Conservation (phyloP, 2,113 vertebrate species). For the Trichomycterus rosablanca region DNA sequence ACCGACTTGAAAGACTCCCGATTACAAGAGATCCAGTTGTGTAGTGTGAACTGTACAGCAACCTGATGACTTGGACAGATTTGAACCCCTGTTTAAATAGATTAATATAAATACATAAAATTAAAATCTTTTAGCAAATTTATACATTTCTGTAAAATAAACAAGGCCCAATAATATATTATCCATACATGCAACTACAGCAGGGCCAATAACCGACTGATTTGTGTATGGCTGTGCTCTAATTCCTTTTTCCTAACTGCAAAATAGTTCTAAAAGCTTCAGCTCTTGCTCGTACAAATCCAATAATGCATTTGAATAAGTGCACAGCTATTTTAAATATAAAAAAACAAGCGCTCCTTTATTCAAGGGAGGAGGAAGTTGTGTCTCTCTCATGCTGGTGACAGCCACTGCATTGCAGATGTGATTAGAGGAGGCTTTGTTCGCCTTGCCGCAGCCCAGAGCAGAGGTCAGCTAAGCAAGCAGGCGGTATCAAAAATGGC, state of each 20-base stretch:
- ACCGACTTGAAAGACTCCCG: too few species aligned
- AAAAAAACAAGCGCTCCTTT: slow-evolving; percentile 3
- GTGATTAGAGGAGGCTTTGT: slow-evolving; percentile 44
- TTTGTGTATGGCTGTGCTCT: too few species aligned
- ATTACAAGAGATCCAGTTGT: too few species aligned
- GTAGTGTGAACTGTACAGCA: too few species aligned
- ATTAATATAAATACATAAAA: too few species aligned
- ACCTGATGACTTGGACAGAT: too few species aligned
- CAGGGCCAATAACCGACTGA: neutral
- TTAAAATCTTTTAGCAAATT: too few species aligned
- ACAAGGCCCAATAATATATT: too few species aligned
- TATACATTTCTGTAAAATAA: too few species aligned
- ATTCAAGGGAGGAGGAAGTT: slow-evolving; percentile 3
- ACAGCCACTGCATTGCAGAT: slow-evolving; percentile 55
- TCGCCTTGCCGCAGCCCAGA: slow-evolving; percentile 25
- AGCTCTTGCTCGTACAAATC: neutral
- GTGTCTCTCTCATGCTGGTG: slow-evolving; percentile 21
- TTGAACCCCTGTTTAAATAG: too few species aligned
- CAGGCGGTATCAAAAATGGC: slow-evolving; percentile 31
- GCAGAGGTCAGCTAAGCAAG: slow-evolving; percentile 37
- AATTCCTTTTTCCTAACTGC: neutral
- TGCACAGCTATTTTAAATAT: slow-evolving; percentile 1
- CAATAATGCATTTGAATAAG: neutral
- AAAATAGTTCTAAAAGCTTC: neutral
- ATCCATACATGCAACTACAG: neutral